These are phyloP conservation scores for Morinoia aosen DNA, from an alignment of 2,888 invertebrate species.

Conservation along the genomic window DNA sequence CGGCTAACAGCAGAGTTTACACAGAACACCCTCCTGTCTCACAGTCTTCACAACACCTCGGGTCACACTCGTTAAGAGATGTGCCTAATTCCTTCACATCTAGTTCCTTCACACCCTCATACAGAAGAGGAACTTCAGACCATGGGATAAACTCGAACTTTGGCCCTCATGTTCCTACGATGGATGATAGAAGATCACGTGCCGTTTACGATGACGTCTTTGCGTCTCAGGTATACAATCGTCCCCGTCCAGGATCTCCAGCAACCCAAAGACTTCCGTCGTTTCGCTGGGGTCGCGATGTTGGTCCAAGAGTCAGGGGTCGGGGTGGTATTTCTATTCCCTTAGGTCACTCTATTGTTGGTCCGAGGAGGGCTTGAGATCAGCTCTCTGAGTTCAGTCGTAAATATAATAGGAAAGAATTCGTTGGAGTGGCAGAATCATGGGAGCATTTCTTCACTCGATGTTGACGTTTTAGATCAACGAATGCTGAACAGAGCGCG, in stretches of 20 bases:
- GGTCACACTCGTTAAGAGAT: background rate
- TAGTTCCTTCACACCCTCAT: no score
- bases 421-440: background rate
- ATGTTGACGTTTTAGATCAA: background rate
- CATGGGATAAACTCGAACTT: background rate
- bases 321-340: slow-evolving; percentile 8
- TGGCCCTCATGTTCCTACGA: background rate
- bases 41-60: background rate
- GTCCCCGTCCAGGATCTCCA: background rate
- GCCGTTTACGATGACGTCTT: background rate
- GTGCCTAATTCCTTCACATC: background rate
- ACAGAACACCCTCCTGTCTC: background rate
- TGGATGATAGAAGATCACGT: background rate
- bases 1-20: background rate
- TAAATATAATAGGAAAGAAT: background rate
- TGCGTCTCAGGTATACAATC: background rate
- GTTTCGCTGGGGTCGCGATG: background rate
- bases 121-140: background rate
- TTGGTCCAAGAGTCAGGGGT: background rate
- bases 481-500: background rate
- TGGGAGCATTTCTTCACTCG: background rate
- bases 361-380: background rate
- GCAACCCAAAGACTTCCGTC: background rate
- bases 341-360: background rate
- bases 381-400: background rate